Conservation (phyloP, 2,888 invertebrate genomes). For the Callosobruchus maculatus region DNA sequence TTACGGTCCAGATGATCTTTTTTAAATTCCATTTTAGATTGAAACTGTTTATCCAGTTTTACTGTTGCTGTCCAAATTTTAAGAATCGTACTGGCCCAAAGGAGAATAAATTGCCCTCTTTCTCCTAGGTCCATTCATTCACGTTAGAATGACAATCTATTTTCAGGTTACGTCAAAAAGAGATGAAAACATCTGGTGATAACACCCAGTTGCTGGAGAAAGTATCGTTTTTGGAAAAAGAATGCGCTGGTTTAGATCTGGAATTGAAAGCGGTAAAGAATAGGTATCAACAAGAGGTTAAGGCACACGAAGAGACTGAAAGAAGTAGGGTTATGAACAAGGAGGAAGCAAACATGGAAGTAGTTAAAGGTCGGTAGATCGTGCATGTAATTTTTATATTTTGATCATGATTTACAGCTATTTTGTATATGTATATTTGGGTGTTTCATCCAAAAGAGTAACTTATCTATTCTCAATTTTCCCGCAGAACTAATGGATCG, state of each 20-base stretch:
- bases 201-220: slow-evolving; percentile 77
- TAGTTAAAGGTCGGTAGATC: slow-evolving; percentile 71
- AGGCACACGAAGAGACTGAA: slow-evolving; percentile 86
- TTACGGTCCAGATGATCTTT: too few relatives aligned
- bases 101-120: too few relatives aligned
- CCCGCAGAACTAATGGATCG: slow-evolving; percentile 65
- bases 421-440: background rate
- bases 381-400: slow-evolving; percentile 8
- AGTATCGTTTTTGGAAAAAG: slow-evolving; percentile 82
- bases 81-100: too few relatives aligned
- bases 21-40: background rate
- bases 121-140: too few relatives aligned
- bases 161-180: slow-evolving; percentile 55
- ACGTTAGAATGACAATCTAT: too few relatives aligned
- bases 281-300: slow-evolving; percentile 80
- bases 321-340: slow-evolving; percentile 78
- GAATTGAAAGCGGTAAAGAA: slow-evolving; percentile 82
- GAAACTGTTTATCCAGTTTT: too few relatives aligned
- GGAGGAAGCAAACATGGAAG: slow-evolving; percentile 90
- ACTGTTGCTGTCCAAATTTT: too few relatives aligned
- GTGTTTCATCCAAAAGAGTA: background rate
- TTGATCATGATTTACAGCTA: background rate
- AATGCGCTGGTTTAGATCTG: slow-evolving; percentile 77
- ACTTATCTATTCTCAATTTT: slow-evolving; percentile 39
- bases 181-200: slow-evolving; percentile 66